A percentile compares a stretch with the other conserved stretches of the same genome.
These are phyloP conservation scores for Actinia equina DNA, from an alignment of 64 coral and sea anemone genomes.

Conservation along the genomic window DNA sequence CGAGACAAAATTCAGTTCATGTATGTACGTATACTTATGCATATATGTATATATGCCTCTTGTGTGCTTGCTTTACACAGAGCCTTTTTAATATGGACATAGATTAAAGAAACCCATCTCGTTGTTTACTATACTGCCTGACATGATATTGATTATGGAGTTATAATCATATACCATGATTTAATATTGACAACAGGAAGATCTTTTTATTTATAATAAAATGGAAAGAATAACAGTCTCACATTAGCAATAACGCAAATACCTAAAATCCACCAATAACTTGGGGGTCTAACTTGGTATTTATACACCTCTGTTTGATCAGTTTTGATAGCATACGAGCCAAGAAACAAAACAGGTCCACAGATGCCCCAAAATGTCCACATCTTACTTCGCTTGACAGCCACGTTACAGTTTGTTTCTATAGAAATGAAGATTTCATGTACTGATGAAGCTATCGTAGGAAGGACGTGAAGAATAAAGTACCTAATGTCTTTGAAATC, in stretches of 20 bases:
- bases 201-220: background rate
- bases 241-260: constrained; percentile 13
- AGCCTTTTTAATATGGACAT: no score
- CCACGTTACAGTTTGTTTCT: background rate
- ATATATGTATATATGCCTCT: no score
- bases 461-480: constrained; percentile 1
- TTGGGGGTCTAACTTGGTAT: constrained; percentile 1
- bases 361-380: background rate
- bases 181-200: no score
- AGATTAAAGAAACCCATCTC: no score
- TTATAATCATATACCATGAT: no score
- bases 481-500: background rate
- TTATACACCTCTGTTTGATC: background rate
- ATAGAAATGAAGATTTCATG: background rate
- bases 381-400: background rate
- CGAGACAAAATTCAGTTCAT: no score
- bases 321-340: background rate
- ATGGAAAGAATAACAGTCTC: constrained; percentile 6
- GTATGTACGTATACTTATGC: no score
- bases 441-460: background rate
- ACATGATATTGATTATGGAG: no score
- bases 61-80: no score
- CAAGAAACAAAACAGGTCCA: background rate
- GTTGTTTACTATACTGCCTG: no score
- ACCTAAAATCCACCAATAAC: background rate